phyloP scores from a whole-genome alignment of 2,888 invertebrate genomes.

The Rapana venosa region DNA sequence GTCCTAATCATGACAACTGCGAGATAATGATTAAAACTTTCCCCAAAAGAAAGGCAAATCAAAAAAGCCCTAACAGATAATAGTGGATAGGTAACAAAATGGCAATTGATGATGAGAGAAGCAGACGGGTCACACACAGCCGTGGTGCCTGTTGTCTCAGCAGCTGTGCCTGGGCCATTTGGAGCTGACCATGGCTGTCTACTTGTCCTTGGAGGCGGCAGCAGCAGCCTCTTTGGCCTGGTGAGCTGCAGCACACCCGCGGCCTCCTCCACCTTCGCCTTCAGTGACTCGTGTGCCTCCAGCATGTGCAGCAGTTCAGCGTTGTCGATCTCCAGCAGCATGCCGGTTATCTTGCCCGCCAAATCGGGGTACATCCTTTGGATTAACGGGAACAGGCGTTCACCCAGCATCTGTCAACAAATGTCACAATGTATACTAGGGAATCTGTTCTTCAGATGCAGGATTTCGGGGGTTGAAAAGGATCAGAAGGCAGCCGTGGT shows the following conservation, averaged over 20 bases:
- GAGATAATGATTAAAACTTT: too few relatives aligned
- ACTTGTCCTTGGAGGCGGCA: slow-evolving; percentile 28
- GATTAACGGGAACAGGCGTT: slow-evolving; percentile 97
- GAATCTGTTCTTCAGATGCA: background rate
- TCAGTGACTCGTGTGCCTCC: slow-evolving; percentile 95
- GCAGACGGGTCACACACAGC: background rate
- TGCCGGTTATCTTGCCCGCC: slow-evolving; percentile 98
- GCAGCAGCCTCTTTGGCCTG: slow-evolving; percentile 88
- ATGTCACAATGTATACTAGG: background rate
- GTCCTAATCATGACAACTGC: too few relatives aligned
- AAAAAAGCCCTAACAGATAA: too few relatives aligned
- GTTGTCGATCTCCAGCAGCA: slow-evolving; percentile 99
- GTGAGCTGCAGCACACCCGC: slow-evolving; percentile 98
- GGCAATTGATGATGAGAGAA: too few relatives aligned
- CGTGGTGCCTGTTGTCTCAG: background rate
- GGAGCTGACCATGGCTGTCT: background rate
- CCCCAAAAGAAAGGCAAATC: too few relatives aligned
- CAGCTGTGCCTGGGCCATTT: background rate
- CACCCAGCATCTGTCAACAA: slow-evolving; percentile 89
- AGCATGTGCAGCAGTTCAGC: slow-evolving; percentile 98
- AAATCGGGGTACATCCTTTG: slow-evolving; percentile 90
- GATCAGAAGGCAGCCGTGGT: too few relatives aligned
- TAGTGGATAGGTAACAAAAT: too few relatives aligned
- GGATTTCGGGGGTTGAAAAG: too few relatives aligned
- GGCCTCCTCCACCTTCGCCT: slow-evolving; percentile 97